These are phyloP conservation scores for Eupsittula cactorum DNA, from an alignment of 2,113 vertebrate genomes.

Conservation along the genomic window DNA sequence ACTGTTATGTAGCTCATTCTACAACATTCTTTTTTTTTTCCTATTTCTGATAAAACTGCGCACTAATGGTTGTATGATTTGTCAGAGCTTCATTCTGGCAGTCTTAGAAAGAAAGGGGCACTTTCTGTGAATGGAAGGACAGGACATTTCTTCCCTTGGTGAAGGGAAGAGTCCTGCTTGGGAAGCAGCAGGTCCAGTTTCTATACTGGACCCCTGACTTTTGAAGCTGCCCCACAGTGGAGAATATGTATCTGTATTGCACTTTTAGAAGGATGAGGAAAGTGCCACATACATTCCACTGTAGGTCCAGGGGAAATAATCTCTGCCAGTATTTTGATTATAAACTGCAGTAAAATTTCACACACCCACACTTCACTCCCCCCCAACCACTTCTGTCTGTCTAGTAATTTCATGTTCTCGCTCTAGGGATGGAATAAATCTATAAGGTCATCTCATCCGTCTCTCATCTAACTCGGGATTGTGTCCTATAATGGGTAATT, in stretches of 20 bases:
- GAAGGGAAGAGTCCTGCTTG: neutral
- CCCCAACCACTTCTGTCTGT: neutral
- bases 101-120: neutral
- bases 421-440: neutral
- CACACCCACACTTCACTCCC: neutral
- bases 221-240: neutral
- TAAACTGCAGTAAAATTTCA: neutral
- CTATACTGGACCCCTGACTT: neutral
- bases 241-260: neutral
- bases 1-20: neutral
- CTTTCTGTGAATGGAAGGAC: neutral
- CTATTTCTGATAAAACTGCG: neutral
- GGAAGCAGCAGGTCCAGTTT: accelerated
- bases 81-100: neutral
- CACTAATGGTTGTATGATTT: neutral
- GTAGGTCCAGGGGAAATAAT: neutral
- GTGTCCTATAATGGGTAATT: neutral
- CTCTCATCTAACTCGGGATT: neutral
- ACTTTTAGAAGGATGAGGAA: neutral
- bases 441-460: neutral
- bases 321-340: neutral
- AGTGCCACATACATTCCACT: neutral
- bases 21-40: neutral
- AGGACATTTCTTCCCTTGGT: accelerated
- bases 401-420: neutral